Percentiles rank a stretch among this genome's conserved stretches.
Conservation (phyloP, 1,140 invertebrate genomes). For the Akabosia matsudoensis region DNA sequence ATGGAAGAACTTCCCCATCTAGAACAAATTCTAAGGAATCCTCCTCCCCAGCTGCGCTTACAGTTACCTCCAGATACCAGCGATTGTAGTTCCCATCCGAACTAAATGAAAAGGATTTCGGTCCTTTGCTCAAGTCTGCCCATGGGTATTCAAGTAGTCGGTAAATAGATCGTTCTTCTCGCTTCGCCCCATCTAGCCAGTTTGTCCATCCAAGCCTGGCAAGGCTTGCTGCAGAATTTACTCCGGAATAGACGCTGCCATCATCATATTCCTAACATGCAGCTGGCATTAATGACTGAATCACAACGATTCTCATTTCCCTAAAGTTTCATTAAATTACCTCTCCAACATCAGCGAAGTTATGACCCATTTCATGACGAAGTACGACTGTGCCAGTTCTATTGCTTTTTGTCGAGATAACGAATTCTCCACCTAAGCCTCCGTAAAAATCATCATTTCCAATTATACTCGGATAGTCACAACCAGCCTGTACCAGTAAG, state of each 20-base stretch:
- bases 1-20: conserved; percentile 36
- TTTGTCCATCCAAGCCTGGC: not conserved
- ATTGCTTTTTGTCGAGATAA: conserved; percentile 39
- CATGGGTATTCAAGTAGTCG: conserved; percentile 30
- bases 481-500: conserved; percentile 34
- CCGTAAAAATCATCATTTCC: conserved; percentile 41
- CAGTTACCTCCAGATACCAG: conserved; percentile 32
- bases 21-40: conserved; percentile 33
- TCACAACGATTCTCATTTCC: no score
- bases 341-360: conserved; percentile 34
- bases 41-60: conserved; percentile 33
- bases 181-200: not conserved
- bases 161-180: conserved; percentile 34
- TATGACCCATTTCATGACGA: conserved; percentile 39
- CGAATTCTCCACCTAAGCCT: conserved; percentile 45
- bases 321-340: conserved; percentile 29
- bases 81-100: conserved; percentile 21
- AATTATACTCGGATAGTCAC: conserved; percentile 38
- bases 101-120: conserved; percentile 19
- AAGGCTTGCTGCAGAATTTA: not conserved
- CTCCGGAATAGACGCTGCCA: conserved; percentile 7
- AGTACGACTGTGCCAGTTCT: conserved; percentile 42
- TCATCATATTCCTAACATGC: conserved; percentile 28
- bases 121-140: conserved; percentile 22
- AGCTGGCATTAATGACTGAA: not conserved